Conservation (phyloP, 2,888 invertebrate genomes). For the Clivina fossor region DNA sequence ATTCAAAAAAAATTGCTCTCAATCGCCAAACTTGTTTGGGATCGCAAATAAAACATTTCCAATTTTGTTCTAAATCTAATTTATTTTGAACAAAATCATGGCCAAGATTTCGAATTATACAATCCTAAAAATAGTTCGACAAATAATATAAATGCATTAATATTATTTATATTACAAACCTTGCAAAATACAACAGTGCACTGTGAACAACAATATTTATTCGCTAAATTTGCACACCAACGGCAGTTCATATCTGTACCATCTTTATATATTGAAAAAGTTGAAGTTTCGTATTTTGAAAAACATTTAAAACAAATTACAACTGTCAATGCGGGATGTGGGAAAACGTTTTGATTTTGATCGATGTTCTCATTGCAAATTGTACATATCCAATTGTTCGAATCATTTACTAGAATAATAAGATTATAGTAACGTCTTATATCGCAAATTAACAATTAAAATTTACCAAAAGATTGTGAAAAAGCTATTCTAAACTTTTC, state of each 20-base stretch:
- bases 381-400: slow-evolving; percentile 9
- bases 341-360: background rate
- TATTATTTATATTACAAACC: slow-evolving; percentile 11
- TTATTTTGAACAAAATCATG: background rate
- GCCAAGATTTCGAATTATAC: slow-evolving; percentile 19
- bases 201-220: slow-evolving; percentile 16
- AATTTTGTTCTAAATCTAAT: background rate
- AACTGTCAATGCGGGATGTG: slow-evolving; percentile 22
- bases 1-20: slow-evolving; percentile 3
- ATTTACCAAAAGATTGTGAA: too few relatives aligned
- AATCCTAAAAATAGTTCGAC: slow-evolving; percentile 21
- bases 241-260: slow-evolving; percentile 21
- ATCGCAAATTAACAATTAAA: background rate
- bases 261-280: slow-evolving; percentile 9
- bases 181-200: slow-evolving; percentile 27
- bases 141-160: background rate
- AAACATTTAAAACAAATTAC: slow-evolving; percentile 20
- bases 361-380: slow-evolving; percentile 14
- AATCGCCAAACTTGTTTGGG: slow-evolving; percentile 25
- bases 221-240: slow-evolving; percentile 18
- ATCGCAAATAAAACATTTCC: slow-evolving; percentile 27
- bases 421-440: background rate
- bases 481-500: slow-evolving; percentile 26
- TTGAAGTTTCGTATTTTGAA: slow-evolving; percentile 3
- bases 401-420: background rate